Evolutionary conservation across 2,888 invertebrate species (phyloP), one percentile per base, ranked within the genome.

Genomic region (Macaria notata): DNA sequence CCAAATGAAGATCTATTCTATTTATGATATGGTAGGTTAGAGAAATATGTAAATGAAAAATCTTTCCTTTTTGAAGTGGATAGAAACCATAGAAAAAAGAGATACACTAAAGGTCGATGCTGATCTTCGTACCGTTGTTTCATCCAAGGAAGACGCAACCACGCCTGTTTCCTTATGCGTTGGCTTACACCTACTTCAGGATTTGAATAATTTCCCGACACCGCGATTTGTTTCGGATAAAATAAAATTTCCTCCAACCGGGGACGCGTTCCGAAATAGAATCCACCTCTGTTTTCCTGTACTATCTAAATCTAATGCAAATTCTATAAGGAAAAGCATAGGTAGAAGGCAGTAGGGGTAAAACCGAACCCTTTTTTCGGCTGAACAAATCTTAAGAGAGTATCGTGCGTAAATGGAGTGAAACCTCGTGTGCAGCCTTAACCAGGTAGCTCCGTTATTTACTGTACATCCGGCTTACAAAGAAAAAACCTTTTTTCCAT

Each of bases 291-390:
- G 30, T 54, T 54, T 54, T 33, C 42, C 46, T 50, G 43, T 9
- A 29, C 39, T 49, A 46, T 46, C 49, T 41, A 41, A 36, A 36
- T 53, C 31, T 7, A 31, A 62, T 68, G 68, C 62, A 68, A 68
- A 68, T 68, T 61, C 60, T 59, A 60, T 67, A 41, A 48, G 53
- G 52, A 55, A 65, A 59, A 61, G 56, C 56, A 55, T 51, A 41
- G 38, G 31, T 31, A 42, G 54, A 48, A 46, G 45, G 41, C 4
- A 36, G 7, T 36, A 4, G 42, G 41, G 41, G n/a, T 54, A 50
- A 54, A 49, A 51, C 42, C 54, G 44, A 51, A 61, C 61, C 61
- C 54, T 64, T 64, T 55, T 41, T 59, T 54, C 61, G 59, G 59
- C 54, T 59, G 65, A 64, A 54, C 56, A 63, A 64, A 59, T 59